These are phyloP conservation scores for Indicator maculatus DNA, from an alignment of 2,113 vertebrate genomes.

Conservation along the genomic window DNA sequence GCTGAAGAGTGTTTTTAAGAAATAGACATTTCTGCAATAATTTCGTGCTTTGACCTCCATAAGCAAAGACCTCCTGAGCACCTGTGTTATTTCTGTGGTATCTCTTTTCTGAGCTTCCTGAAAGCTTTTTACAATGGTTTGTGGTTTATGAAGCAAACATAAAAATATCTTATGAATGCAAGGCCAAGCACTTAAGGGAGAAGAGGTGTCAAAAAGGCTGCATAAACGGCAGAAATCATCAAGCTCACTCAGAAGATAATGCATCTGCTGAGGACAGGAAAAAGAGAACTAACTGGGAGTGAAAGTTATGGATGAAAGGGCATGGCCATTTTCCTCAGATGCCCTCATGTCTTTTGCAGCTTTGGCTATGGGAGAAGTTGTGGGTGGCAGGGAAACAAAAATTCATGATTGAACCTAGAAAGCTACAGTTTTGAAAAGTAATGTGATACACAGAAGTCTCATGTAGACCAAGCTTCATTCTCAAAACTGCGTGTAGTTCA, in stretches of 20 bases:
- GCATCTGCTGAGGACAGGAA: neutral
- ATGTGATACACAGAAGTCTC: neutral
- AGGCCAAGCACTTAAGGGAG: neutral
- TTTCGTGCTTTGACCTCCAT: neutral
- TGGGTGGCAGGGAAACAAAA: neutral
- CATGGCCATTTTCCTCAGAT: neutral
- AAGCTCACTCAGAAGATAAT: neutral
- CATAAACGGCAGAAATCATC: neutral
- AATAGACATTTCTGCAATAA: neutral
- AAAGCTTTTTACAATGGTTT: neutral
- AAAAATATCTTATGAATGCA: neutral
- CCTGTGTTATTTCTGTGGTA: neutral
- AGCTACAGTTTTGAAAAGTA: neutral
- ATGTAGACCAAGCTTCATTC: neutral
- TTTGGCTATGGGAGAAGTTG: neutral
- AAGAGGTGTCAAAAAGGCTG: neutral
- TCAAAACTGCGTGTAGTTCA: neutral
- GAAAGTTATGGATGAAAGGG: neutral
- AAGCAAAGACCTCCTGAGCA: neutral
- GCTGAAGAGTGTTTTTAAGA: neutral
- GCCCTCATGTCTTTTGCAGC: neutral
- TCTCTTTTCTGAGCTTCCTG: neutral
- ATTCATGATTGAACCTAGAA: neutral
- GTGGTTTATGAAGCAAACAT: neutral
- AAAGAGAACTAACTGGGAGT: neutral